Conservation (phyloP, 2,888 invertebrate genomes). For the Dusona sp. region DNA sequence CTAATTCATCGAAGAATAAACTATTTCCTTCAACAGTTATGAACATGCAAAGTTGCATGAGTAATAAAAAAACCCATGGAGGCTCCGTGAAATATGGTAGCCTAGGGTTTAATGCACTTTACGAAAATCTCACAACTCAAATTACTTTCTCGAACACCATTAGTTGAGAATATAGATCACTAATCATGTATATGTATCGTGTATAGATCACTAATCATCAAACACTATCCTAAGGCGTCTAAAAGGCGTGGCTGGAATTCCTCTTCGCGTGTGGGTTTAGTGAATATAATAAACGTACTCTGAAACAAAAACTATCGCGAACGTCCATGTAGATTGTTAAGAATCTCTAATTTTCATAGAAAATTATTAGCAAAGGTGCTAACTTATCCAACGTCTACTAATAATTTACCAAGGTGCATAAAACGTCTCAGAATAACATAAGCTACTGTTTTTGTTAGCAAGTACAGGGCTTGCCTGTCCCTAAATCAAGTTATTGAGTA, state of each 20-base stretch:
- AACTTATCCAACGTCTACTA: neutral
- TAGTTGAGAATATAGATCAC: neutral
- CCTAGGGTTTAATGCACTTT: neutral
- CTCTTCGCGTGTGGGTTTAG: too few species aligned
- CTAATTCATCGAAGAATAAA: too few species aligned
- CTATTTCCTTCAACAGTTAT: neutral
- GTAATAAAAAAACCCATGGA: too few species aligned
- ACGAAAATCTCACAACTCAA: neutral
- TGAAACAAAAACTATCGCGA: neutral
- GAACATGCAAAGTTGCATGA: neutral
- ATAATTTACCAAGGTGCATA: neutral
- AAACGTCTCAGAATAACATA: neutral
- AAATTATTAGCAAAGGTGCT: neutral
- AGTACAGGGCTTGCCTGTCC: neutral
- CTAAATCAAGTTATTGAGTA: neutral
- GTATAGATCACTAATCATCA: neutral
- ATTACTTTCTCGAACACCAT: neutral
- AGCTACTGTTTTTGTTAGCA: constrained; percentile 9
- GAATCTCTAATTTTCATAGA: neutral
- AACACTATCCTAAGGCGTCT: neutral
- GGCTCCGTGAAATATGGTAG: too few species aligned
- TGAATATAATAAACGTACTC: too few species aligned
- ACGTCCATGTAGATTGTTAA: neutral
- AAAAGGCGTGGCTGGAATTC: neutral
- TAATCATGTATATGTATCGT: neutral